Base-by-base conservation (phyloP, 2,113 vertebrate species). In the Cavia porcellus region DNA sequence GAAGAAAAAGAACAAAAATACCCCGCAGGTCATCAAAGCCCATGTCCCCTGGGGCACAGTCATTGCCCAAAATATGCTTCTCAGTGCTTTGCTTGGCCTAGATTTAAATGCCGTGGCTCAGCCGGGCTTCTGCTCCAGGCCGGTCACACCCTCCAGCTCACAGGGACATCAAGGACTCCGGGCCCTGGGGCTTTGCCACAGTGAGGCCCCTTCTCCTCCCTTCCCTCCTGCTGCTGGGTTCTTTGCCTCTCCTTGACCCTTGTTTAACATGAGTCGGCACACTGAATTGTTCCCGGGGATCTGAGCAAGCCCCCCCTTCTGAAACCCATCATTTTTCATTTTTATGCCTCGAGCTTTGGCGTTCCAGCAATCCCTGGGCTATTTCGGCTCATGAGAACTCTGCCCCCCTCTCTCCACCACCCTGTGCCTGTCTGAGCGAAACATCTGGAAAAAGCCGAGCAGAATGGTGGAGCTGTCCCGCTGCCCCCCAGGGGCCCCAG, bases 1-100 rank as follows among this genome's bases (percentile, higher is more conserved):
- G 75, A 86, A 92, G 42, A 72, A 88, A 81, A 90, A 90, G 82
- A 94, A 86, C 86, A 91, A 97, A 97, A 97, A 93, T 64, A 95
- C 32, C 89, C n/a, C 14, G 55, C 24, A 64, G 92, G 89, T 90
- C 92, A 79, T 87, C 50, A 28, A 80, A 89, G 86, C 87, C 61
- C 7, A 10, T 11, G 80, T 97, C 80, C 80, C 95, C 86, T 47
- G 89, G 86, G 77, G 38, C 89, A 84, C 15, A 30, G 77, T n/a
- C 38, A 17, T 64, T 80, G 86, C 90, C 95, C 86, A 93, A 96
- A 96, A 95, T 92, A 96, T 42, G 50, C 62, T 74, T 57, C 85
- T 90, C 80, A 0, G 82, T 57, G 77, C 50, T 91, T 92, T 55
- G 75, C 92, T 91, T 93, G 96, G 28, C 97, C 97, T 82, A 90